Percentiles rank a stretch among this genome's conserved stretches.
phyloP scores from a whole-genome alignment of 92 coral and sea anemone species.

The Diadumene lineata region DNA sequence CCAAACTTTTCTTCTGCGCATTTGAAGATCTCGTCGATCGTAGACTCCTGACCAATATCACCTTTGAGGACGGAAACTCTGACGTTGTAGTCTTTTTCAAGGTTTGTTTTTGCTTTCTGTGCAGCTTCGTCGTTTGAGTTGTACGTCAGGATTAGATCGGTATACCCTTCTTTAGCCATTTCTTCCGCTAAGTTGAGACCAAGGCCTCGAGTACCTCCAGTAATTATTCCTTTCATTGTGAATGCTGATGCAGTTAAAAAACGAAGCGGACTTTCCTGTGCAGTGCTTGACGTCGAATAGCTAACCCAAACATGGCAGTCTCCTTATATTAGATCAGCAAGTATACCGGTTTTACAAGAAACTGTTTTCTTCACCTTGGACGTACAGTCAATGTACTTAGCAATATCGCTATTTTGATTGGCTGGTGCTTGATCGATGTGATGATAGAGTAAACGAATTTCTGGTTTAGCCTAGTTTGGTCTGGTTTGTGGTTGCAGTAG shows the following conservation, averaged over 20 bases:
- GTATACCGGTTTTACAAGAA: conserved; percentile 3
- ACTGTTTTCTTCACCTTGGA: background rate
- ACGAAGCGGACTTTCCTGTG: background rate
- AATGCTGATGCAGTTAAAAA: background rate
- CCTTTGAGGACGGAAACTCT: conserved; percentile 63
- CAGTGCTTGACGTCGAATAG: background rate
- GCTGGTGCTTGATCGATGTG: background rate
- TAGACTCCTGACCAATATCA: conserved; percentile 54
- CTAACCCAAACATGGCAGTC: background rate
- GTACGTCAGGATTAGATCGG: conserved; percentile 65
- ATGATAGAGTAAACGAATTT: background rate
- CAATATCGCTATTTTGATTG: background rate
- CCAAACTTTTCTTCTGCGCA: conserved; percentile 72
- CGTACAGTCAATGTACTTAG: background rate
- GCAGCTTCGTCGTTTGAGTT: conserved; percentile 77
- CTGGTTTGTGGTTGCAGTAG: conserved; percentile 26
- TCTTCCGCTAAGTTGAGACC: conserved; percentile 68
- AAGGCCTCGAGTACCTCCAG: conserved; percentile 81
- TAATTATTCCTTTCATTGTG: conserved; percentile 62
- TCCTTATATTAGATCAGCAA: background rate
- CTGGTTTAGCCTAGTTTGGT: background rate
- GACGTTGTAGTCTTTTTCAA: conserved; percentile 52
- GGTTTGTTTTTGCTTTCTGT: conserved; percentile 44
- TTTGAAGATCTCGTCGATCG: conserved; percentile 64
- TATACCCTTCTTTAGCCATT: conserved; percentile 65